A percentile compares a stretch with the other conserved stretches of the same genome.
These are phyloP conservation scores for Tinea semifulvella DNA, from an alignment of 2,888 invertebrate genomes.

Conservation along the genomic window DNA sequence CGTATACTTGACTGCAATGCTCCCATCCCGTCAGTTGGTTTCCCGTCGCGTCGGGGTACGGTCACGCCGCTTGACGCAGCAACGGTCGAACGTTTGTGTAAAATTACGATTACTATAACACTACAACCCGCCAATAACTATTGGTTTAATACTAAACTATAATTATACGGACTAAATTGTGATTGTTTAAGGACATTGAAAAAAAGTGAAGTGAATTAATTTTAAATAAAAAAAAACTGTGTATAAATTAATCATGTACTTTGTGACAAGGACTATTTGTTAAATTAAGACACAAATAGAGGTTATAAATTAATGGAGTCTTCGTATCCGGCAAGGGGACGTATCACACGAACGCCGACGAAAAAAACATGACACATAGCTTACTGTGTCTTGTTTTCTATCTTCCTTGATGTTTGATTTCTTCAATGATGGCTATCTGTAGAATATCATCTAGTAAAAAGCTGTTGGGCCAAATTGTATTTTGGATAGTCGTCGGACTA, in stretches of 20 bases:
- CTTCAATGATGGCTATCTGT: constrained; percentile 49
- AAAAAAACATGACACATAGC: constrained; percentile 65
- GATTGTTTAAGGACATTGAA: not conserved
- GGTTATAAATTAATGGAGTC: constrained; percentile 62
- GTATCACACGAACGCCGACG: constrained; percentile 54
- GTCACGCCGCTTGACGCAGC: constrained; percentile 56
- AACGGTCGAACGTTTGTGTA: constrained; percentile 46
- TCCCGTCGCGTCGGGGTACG: constrained; percentile 55
- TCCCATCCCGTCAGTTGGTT: constrained; percentile 55
- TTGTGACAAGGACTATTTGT: constrained; percentile 41
- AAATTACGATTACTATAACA: constrained; percentile 54
- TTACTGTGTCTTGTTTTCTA: constrained; percentile 55
- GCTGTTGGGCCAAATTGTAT: constrained; percentile 44
- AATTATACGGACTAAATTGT: not conserved
- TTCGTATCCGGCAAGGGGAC: constrained; percentile 58
- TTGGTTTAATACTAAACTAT: not conserved
- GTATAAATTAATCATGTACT: constrained; percentile 37
- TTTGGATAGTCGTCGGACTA: constrained; percentile 52
- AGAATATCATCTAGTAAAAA: constrained; percentile 39
- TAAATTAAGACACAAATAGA: constrained; percentile 43
- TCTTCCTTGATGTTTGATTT: constrained; percentile 60
- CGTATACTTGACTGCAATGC: constrained; percentile 57
- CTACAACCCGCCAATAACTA: not conserved
- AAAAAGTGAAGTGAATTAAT: constrained; percentile 11
- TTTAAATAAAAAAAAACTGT: constrained; percentile 24